phyloP scores from a whole-genome alignment of 2,797 vertebrate genomes.

The Malurus leucopterus region DNA sequence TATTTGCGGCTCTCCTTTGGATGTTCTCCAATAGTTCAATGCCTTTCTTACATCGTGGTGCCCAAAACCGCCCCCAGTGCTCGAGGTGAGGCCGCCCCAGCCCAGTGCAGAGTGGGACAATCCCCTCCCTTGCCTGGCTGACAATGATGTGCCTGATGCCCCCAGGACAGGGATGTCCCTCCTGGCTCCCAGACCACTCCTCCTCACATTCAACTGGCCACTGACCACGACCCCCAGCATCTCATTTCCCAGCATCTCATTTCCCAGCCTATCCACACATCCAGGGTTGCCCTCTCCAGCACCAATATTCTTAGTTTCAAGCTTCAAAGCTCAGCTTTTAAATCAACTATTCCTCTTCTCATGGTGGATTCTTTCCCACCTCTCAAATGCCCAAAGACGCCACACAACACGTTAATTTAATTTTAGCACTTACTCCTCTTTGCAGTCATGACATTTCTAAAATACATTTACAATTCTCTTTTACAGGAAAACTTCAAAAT shows the following conservation, averaged over 20 bases:
- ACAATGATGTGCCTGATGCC: accelerated
- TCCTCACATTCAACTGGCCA: accelerated
- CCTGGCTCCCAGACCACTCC: neutral
- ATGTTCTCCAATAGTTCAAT: accelerated
- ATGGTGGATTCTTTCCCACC: accelerated
- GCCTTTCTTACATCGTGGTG: accelerated
- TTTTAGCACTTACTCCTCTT: neutral
- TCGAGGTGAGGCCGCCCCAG: accelerated
- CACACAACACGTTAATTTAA: accelerated
- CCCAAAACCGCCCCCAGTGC: neutral
- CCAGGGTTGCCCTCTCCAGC: neutral
- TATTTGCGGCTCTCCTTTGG: neutral
- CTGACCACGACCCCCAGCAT: accelerated
- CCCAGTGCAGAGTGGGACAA: accelerated
- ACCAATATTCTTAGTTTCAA: neutral
- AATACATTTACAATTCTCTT: neutral
- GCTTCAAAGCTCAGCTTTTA: neutral
- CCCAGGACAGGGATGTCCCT: neutral
- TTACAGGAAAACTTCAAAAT: neutral
- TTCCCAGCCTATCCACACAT: neutral
- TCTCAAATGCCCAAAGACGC: accelerated
- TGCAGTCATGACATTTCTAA: neutral
- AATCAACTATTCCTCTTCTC: neutral
- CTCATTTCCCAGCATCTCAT: neutral
- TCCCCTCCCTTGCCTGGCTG: accelerated